phyloP scores from a whole-genome alignment of 2,797 vertebrate species.

The Mionectes olivaceus region DNA sequence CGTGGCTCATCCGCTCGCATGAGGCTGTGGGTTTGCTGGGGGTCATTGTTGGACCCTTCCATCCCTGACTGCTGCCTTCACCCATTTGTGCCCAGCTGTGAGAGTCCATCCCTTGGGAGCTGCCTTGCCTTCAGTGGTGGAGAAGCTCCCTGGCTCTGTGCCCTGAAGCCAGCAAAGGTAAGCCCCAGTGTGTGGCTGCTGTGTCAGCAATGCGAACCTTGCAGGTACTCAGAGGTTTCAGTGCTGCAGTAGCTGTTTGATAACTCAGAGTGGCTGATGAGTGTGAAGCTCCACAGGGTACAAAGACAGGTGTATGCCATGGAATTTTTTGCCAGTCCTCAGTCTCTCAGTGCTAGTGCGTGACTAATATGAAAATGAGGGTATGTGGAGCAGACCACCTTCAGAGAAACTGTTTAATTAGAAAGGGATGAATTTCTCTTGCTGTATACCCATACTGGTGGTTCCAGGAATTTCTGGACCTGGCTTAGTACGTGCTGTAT shows the following conservation, averaged over 20 bases:
- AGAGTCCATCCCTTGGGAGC: background rate
- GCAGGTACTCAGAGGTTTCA: background rate
- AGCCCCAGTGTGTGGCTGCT: rapidly evolving
- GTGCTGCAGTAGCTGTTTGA: background rate
- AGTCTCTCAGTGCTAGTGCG: background rate
- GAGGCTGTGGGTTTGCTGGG: too few species aligned
- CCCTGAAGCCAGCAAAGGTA: background rate
- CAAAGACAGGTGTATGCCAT: rapidly evolving
- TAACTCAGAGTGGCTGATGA: background rate
- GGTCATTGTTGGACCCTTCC: rapidly evolving
- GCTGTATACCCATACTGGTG: rapidly evolving
- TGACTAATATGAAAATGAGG: background rate
- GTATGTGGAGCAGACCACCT: rapidly evolving
- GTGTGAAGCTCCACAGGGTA: background rate
- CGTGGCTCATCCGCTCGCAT: rapidly evolving
- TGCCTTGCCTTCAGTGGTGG: background rate
- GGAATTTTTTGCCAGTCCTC: background rate
- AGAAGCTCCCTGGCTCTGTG: background rate
- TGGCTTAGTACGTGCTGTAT: background rate
- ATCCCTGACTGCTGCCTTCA: background rate
- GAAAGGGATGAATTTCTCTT: background rate
- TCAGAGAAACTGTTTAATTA: background rate
- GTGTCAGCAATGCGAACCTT: background rate
- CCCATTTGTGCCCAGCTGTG: rapidly evolving
- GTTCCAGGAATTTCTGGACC: background rate